Percentiles rank a stretch among this genome's conserved stretches.
Evolutionary conservation across 2,797 vertebrate genomes (phyloP).

Genomic region (Lindbergichthys nudifrons): DNA sequence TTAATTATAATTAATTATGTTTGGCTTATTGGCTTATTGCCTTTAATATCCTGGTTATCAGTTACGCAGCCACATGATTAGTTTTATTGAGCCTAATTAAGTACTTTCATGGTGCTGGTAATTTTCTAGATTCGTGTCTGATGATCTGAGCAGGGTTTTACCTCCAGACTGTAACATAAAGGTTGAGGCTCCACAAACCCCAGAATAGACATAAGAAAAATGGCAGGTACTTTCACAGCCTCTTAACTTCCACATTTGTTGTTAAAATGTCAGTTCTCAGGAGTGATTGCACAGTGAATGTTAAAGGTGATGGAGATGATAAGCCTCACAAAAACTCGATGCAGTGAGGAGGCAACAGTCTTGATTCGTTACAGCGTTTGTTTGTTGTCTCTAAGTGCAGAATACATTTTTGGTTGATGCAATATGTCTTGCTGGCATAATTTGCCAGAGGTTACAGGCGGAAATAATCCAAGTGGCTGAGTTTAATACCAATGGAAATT

Average conservation of each 20-base stretch:
- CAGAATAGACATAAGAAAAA: conserved; percentile 1
- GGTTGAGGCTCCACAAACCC: conserved; percentile 8
- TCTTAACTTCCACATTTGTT: neutral
- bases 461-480: neutral
- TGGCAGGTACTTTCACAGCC: neutral
- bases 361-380: neutral
- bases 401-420: too few species aligned
- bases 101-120: conserved; percentile 11
- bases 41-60: conserved; percentile 25
- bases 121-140: conserved; percentile 16
- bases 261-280: conserved; percentile 4
- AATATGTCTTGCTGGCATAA: too few species aligned
- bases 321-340: neutral
- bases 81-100: conserved; percentile 39
- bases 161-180: conserved; percentile 11
- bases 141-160: conserved; percentile 27
- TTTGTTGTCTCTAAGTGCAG: neutral
- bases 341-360: neutral
- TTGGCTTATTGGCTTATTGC: conserved; percentile 37
- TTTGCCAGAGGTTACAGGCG: neutral
- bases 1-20: conserved; percentile 26
- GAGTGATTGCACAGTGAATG: neutral
- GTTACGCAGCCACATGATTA: conserved; percentile 31
- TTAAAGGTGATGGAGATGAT: conserved; percentile 21
- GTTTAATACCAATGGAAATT: neutral